Conservation (phyloP, 2,888 invertebrate genomes). For the Caenorhabditis sp. region DNA sequence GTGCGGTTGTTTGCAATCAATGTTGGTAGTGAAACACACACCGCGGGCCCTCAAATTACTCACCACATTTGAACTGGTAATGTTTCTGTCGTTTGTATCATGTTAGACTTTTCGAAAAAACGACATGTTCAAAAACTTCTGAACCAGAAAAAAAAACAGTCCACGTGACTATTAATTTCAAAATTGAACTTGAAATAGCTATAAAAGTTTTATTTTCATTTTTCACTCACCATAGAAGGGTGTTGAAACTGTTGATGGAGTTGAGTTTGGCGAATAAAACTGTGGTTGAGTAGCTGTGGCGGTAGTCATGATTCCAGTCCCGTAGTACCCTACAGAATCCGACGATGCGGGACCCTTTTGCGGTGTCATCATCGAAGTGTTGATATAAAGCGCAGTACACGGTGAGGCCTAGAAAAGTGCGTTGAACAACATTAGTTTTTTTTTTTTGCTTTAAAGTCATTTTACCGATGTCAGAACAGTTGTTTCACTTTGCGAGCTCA, state of each 20-base stretch:
- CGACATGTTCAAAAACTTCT: no score
- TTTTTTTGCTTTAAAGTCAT: background rate
- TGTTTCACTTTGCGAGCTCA: background rate
- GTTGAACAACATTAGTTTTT: slow-evolving; percentile 8
- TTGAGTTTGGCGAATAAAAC: background rate
- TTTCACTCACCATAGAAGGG: slow-evolving; percentile 11
- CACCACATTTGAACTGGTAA: no score
- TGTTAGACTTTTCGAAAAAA: no score
- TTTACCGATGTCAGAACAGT: background rate
- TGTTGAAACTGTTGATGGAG: background rate
- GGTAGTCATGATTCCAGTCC: background rate
- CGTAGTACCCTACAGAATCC: background rate
- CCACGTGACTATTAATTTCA: no score
- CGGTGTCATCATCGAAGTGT: slow-evolving; percentile 23
- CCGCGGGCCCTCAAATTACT: no score
- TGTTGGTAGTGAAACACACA: no score
- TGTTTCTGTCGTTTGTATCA: no score
- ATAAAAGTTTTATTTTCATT: no score
- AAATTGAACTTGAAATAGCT: no score
- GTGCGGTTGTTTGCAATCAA: no score
- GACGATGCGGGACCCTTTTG: slow-evolving; percentile 16
- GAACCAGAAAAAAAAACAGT: no score
- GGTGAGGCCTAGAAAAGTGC: background rate
- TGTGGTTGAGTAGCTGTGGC: background rate
- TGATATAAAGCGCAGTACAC: background rate